phyloP scores from a whole-genome alignment of 1,140 invertebrate species.

The Tetragnatha versicolor region DNA sequence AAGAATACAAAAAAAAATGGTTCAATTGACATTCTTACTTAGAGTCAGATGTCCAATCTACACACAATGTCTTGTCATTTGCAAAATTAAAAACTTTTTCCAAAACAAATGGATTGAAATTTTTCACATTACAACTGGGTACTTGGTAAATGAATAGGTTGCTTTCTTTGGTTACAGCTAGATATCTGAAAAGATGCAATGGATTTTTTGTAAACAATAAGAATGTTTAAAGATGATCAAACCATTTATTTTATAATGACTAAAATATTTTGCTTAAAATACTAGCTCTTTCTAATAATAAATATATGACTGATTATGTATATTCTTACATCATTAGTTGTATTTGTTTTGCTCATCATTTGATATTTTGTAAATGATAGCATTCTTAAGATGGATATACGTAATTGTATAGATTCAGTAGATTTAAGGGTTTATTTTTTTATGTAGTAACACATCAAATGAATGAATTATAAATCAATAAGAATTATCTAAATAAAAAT shows the following conservation, averaged over 20 bases:
- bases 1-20: not conserved
- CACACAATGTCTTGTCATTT: slow-evolving; percentile 80
- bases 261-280: not conserved
- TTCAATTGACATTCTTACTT: slow-evolving; percentile 64
- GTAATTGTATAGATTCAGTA: not conserved
- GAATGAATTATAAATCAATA: not conserved
- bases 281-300: no score
- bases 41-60: slow-evolving; percentile 93
- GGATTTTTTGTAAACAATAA: not conserved
- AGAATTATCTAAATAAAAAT: slow-evolving; percentile 25
- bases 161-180: slow-evolving; percentile 87
- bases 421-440: no score
- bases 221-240: not conserved
- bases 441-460: not conserved
- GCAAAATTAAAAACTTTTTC: slow-evolving; percentile 81
- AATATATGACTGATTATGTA: no score
- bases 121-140: slow-evolving; percentile 77
- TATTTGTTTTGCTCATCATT: not conserved
- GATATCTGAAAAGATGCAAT: slow-evolving; percentile 68
- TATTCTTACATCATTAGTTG: no score
- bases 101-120: slow-evolving; percentile 89
- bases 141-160: slow-evolving; percentile 87
- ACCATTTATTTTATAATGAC: not conserved
- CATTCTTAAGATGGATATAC: not conserved
- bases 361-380: not conserved